phyloP scores from a whole-genome alignment of 2,797 vertebrate genomes.

The Momotus momota region DNA sequence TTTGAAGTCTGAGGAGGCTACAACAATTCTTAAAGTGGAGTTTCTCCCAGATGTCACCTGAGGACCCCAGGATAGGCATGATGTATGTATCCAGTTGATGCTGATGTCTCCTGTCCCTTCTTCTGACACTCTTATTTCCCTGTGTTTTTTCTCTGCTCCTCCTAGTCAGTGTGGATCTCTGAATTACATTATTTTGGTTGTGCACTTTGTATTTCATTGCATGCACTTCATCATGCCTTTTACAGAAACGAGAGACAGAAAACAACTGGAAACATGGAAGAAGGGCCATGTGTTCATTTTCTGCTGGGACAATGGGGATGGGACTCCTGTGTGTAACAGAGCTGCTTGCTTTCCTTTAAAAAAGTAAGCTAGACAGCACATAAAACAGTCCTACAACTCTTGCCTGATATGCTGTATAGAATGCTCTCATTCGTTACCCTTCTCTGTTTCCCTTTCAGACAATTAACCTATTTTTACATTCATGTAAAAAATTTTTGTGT shows the following conservation, averaged over 20 bases:
- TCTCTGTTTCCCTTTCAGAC: background rate
- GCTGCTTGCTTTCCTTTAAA: background rate
- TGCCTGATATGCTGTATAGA: background rate
- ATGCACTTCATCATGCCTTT: rapidly evolving
- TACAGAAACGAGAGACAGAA: background rate
- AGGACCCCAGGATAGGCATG: background rate
- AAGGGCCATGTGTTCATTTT: background rate
- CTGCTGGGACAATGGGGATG: background rate
- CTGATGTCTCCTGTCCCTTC: rapidly evolving
- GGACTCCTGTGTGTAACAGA: background rate
- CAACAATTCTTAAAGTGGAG: background rate
- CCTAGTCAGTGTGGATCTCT: background rate
- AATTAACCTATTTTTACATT: background rate
- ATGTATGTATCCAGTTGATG: background rate
- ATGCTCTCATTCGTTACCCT: background rate
- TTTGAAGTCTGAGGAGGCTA: background rate
- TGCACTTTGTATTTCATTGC: background rate
- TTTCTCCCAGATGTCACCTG: background rate
- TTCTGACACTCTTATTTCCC: background rate
- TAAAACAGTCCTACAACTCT: background rate
- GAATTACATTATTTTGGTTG: background rate
- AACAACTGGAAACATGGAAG: background rate
- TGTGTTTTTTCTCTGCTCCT: background rate
- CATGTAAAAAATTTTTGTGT: background rate
- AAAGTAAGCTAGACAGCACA: background rate